Evolutionary conservation across 2,797 vertebrate genomes (phyloP).

Genomic region (Scyliorhinus canicula): DNA sequence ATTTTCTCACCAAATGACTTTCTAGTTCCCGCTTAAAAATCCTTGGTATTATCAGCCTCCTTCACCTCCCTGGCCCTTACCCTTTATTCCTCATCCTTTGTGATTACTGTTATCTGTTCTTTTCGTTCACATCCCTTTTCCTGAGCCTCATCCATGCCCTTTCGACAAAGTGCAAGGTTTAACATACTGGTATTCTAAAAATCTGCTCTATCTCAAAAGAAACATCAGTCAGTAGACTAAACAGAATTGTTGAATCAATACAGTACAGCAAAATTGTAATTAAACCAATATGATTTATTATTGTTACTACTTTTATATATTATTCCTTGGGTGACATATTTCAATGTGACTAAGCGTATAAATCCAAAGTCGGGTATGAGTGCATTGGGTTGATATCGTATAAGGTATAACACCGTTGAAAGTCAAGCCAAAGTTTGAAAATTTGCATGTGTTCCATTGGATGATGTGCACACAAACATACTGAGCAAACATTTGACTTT

Average conservation of each 20-base stretch:
- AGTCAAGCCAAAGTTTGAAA: neutral
- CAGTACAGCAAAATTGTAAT: neutral
- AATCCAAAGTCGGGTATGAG: neutral
- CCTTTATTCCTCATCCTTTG: neutral
- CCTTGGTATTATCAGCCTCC: neutral
- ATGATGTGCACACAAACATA: neutral
- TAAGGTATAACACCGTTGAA: neutral
- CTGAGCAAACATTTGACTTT: neutral
- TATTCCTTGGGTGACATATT: neutral
- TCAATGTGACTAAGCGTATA: neutral
- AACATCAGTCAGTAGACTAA: neutral
- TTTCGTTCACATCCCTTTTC: neutral
- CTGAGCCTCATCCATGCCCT: neutral
- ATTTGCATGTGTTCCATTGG: neutral
- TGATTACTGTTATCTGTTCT: neutral
- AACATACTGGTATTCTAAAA: neutral
- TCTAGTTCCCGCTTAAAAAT: neutral
- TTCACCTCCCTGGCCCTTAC: neutral
- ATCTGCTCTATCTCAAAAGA: neutral
- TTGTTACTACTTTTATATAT: neutral
- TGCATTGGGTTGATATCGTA: neutral
- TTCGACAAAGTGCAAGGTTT: neutral
- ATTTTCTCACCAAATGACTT: neutral
- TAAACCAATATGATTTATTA: neutral
- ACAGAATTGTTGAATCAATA: neutral